phyloP scores from a whole-genome alignment of 2,113 vertebrate genomes.

The Catharus fuscescens region DNA sequence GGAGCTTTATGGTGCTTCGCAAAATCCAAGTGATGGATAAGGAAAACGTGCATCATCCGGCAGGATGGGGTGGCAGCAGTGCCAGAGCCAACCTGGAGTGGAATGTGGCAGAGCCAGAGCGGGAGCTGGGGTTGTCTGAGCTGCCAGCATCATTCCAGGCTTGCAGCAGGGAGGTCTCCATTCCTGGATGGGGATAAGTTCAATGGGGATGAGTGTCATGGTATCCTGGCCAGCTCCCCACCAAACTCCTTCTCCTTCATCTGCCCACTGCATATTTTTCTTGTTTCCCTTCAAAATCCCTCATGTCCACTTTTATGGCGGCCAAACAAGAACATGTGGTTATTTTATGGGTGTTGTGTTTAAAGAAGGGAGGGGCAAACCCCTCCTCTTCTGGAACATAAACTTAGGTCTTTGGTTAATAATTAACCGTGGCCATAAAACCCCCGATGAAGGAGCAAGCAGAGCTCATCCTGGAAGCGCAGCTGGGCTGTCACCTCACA shows the following conservation, averaged over 20 bases:
- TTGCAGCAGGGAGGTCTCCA: accelerated
- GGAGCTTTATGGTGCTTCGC: not conserved
- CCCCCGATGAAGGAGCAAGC: accelerated
- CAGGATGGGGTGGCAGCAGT: not conserved
- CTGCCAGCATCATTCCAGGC: not conserved
- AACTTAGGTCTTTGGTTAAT: not conserved
- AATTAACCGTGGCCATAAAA: not conserved
- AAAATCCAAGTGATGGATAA: not conserved
- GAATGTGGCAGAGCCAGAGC: not conserved
- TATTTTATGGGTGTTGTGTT: not conserved
- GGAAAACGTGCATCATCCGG: accelerated
- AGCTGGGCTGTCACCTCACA: not conserved
- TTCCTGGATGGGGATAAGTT: not conserved
- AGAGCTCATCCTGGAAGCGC: accelerated
- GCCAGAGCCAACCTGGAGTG: not conserved
- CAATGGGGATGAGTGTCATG: accelerated
- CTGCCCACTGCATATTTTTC: not conserved
- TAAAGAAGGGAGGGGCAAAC: not conserved
- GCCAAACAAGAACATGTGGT: not conserved
- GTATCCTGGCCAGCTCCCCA: not conserved
- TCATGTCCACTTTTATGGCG: not conserved
- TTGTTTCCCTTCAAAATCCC: not conserved
- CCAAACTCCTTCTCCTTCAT: accelerated
- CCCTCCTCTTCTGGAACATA: not conserved
- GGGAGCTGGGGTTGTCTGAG: not conserved